Evolutionary conservation across 1,140 invertebrate species (phyloP), one percentile per base, ranked within the genome.

Genomic region (Orchesella cincta): DNA sequence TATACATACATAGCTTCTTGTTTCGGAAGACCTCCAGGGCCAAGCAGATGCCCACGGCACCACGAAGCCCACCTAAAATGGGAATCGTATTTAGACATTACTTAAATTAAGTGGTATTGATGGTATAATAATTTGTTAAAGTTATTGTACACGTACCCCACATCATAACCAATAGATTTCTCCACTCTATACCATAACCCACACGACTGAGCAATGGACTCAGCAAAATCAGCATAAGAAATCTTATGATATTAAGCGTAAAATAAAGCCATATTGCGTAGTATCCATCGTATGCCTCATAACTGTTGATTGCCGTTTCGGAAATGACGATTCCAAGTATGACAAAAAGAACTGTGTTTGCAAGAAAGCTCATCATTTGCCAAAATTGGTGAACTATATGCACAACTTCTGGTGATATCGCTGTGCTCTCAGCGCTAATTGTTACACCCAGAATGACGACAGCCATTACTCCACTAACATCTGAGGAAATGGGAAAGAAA

Each of bases 301-400:
- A 75, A 29, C 73, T 74, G 67, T 77, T 80, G 36, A 82, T 81
- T 8, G 83, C 81, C 39, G 79, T 83, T 46, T 86, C 83, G 33
- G 84, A 83, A 36, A 87, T 86, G 20, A 87, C 83, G 71, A 87
- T 83, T 1, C 87, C 87, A 62, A 87, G 86, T 26, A 87, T 82
- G 39, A 86, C 86, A 79, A 87, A 88, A 16, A 88, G 87, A 0
- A 88, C 80, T 0, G 87, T 87, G 76, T 88, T 87, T 14, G 86
- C 86, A 46, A 87, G 83, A 78, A 87, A 88, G 12, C 84, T 83
- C 57, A 88, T 70, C 28, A 86, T 85, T 79, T 86, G 85, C 87
- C 87, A 88, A 74, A 87, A 87, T 67, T 85, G 85, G 81, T 87
- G 86, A 0, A 87, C 71, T 8, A 46, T 35, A 35, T 85, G 78